phyloP scores from a whole-genome alignment of 37 sponge, comb jelly and placozoan species.

The Axinella damicornis region DNA sequence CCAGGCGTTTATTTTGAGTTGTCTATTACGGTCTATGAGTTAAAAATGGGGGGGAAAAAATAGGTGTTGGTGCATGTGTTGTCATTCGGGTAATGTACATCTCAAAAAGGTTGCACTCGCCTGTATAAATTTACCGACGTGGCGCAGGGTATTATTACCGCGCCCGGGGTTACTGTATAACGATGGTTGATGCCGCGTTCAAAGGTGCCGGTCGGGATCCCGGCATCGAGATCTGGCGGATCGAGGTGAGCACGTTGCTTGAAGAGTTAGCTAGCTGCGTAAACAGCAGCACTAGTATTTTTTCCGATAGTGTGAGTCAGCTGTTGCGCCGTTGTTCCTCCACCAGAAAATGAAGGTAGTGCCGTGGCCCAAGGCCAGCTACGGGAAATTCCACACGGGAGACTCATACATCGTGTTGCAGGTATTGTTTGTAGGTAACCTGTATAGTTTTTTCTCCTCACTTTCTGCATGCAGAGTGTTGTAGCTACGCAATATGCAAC shows the following conservation, averaged over 20 bases:
- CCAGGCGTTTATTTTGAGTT: too few relatives aligned
- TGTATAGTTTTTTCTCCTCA: too few relatives aligned
- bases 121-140: too few relatives aligned
- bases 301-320: neutral
- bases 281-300: too few relatives aligned
- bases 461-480: too few relatives aligned
- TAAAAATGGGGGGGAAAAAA: too few relatives aligned
- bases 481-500: too few relatives aligned
- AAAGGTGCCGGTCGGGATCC: slow-evolving; percentile 75
- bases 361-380: slow-evolving; percentile 46
- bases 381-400: slow-evolving; percentile 91
- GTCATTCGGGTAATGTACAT: too few relatives aligned
- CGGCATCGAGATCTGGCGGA: slow-evolving; percentile 91
- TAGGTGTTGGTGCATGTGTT: too few relatives aligned
- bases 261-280: neutral
- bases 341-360: slow-evolving; percentile 86
- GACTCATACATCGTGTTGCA: slow-evolving; percentile 91
- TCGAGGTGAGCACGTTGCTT: slow-evolving; percentile 75
- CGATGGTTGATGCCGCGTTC: slow-evolving; percentile 75
- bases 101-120: too few relatives aligned
- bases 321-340: neutral
- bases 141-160: too few relatives aligned
- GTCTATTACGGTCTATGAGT: too few relatives aligned
- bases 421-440: slow-evolving; percentile 51
- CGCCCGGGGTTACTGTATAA: neutral